Evolutionary conservation across 2,113 vertebrate genomes (phyloP), one percentile per base, ranked within the genome.

Genomic region (Cinclus cinclus): DNA sequence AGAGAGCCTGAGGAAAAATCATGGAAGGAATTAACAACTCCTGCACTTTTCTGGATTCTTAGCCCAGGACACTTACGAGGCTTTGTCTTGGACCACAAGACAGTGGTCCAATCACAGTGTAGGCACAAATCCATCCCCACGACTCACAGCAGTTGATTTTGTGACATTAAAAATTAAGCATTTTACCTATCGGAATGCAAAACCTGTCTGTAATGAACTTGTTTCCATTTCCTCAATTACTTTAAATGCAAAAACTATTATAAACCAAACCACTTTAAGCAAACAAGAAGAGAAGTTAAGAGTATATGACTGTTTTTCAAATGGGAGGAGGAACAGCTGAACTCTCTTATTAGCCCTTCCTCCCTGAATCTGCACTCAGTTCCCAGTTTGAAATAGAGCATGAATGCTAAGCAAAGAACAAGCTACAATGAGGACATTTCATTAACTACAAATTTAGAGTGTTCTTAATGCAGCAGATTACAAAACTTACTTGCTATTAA

Each of bases 1-100:
- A 93, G 97, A 97, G 90, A 89, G 95, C 97, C 98, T 98, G 84
- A 44, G 87, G 87, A 60, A 62, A 88, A 87, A 96, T 46, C 37
- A 46, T 25, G 27, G 87, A 87, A 94, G 47, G 30, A 90, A 87
- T 94, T 85, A 95, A 53, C 25, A 91, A 91, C 44, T 65, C 42
- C 59, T 60, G 18, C 30, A 79, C 31, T 69, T 49, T 21, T 42
- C 37, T 74, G 39, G 59, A 35, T 59, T 64, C 28, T 46, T 39
- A 81, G 71, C 28, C 62, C 19, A n/a, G 0, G 2, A 20, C 56
- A 65, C 69, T 27, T 58, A 31, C 17, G 18, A 7, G 1, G 3
- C 22, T 77, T 65, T 65, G 84, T 13, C 55, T 77, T 59, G 71
- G 22, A 70, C 11, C 37, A 19, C n/a, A 80, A 39, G 55, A 35